Evolutionary conservation across 2,797 vertebrate species (phyloP).

Genomic region (Percopsis omiscomaycus): DNA sequence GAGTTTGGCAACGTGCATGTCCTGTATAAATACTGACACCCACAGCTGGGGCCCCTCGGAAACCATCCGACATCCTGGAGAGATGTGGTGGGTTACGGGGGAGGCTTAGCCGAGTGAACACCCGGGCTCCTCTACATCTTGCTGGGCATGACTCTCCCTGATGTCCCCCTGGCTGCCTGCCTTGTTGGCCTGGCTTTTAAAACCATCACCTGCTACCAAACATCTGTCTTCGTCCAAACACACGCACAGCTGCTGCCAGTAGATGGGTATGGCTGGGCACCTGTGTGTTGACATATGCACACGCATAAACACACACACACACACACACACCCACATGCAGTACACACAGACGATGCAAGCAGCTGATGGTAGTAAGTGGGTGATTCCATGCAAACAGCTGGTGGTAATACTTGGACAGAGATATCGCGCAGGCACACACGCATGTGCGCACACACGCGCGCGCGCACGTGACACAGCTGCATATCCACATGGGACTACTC

Average conservation of each 20-base stretch:
- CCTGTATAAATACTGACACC: conserved; percentile 44
- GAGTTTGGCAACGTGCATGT: conserved; percentile 26
- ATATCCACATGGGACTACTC: conserved; percentile 37
- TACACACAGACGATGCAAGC: conserved; percentile 29
- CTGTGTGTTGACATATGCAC: conserved; percentile 19
- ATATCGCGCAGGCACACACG: conserved; percentile 16
- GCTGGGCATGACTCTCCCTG: conserved; percentile 26
- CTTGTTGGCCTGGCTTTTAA: conserved; percentile 54
- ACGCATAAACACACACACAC: conserved; percentile 15
- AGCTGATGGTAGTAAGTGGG: conserved; percentile 50
- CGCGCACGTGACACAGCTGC: conserved; percentile 48
- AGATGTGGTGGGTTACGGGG: conserved; percentile 19
- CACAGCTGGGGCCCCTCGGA: conserved; percentile 38
- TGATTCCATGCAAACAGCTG: conserved; percentile 48
- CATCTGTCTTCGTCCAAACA: conserved; percentile 68
- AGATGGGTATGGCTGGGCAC: conserved; percentile 34
- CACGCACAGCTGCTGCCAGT: conserved; percentile 61
- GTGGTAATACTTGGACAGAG: conserved; percentile 46
- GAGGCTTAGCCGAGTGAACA: conserved; percentile 30
- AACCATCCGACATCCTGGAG: conserved; percentile 24
- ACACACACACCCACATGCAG: neutral
- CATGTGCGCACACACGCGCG: neutral
- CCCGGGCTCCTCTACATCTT: conserved; percentile 41
- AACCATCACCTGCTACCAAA: conserved; percentile 68
- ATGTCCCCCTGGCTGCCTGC: conserved; percentile 40